These are phyloP conservation scores for Scarus forsteni DNA, from an alignment of 2,797 vertebrate genomes.

Conservation along the genomic window DNA sequence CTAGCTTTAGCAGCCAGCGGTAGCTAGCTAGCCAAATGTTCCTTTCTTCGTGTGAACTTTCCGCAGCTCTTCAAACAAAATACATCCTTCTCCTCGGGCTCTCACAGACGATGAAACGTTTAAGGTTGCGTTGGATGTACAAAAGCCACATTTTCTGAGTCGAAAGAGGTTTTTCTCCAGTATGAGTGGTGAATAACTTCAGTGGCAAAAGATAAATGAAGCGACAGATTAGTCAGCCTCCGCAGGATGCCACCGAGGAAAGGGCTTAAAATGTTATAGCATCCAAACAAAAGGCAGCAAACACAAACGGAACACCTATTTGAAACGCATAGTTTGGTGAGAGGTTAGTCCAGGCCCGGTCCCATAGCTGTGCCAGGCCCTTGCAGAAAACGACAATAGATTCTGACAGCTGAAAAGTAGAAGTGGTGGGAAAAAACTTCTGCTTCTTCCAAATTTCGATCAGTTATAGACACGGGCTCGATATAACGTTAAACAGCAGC, in stretches of 20 bases:
- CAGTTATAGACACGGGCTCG: slow-evolving; percentile 73
- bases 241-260: slow-evolving; percentile 80
- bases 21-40: slow-evolving; percentile 79
- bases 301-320: slow-evolving; percentile 55
- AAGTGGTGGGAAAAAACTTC: slow-evolving; percentile 85
- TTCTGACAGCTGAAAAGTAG: slow-evolving; percentile 88
- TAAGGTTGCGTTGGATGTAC: slow-evolving; percentile 58
- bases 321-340: slow-evolving; percentile 41
- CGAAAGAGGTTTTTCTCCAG: slow-evolving; percentile 45
- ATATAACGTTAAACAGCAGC: slow-evolving; percentile 56
- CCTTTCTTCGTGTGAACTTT: slow-evolving; percentile 78
- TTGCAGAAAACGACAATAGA: slow-evolving; percentile 73
- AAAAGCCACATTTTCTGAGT: slow-evolving; percentile 79
- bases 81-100: slow-evolving; percentile 72
- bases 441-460: slow-evolving; percentile 83
- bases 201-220: slow-evolving; percentile 73
- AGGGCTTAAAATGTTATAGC: slow-evolving; percentile 75
- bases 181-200: slow-evolving; percentile 69
- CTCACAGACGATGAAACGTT: slow-evolving; percentile 64
- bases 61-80: slow-evolving; percentile 73
- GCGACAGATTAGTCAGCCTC: slow-evolving; percentile 84
- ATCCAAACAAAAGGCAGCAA: slow-evolving; percentile 74
- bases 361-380: slow-evolving; percentile 65
- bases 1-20: slow-evolving; percentile 75
- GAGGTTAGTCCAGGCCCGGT: slow-evolving; percentile 68